Base-by-base conservation (phyloP, 2,797 vertebrate genomes). In the Myiothlypis coronata region DNA sequence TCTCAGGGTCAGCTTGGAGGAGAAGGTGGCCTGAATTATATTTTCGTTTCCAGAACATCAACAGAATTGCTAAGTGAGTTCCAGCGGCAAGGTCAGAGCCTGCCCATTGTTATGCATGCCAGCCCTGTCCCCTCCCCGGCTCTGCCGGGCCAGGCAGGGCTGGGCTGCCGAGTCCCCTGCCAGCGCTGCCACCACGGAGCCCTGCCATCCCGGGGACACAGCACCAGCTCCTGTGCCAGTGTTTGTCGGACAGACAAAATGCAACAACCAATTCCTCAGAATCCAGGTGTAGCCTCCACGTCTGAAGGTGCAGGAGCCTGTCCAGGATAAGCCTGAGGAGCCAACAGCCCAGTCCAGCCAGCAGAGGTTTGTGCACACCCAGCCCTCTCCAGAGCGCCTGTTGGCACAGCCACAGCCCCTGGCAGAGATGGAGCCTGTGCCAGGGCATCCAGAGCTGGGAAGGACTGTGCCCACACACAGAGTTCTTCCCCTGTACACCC, bases 11-110 rank as follows among this genome's bases (percentile, higher is more conserved):
- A 93, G 87, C 71, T 60, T 94, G 69, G 89, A 95, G 95, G 94
- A 96, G 92, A 94, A 96, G 92, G 92, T 91, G 90, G 94, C 90
- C 83, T 96, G 94, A 92, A 95, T 95, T 90, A 95, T 79, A 93
- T 92, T 95, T 95, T 92, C 11, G 5, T 87, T 93, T 65, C 64
- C 87, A 92, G 94, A 87, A 89, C 90, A 91, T 55, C 75, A 89
- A 79, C 89, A 77, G 94, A 97, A 96, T 94, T 39, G 50, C 87
- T 96, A 96, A 96, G 60, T 46, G 90, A 95, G 94, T 93, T 92
- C 75, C 83, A 92, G 78, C 18, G 0, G 93, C 94, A 97, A 96
- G 93, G 94, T 87, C 90, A 3, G 55, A 81, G 86, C 78, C 80
- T 84, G 91, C 24, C 83, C 23, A 3, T 3, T 50, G 72, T 72